These are phyloP conservation scores for Aspiorhynchus laticeps DNA, from an alignment of 2,113 vertebrate species.

Conservation along the genomic window DNA sequence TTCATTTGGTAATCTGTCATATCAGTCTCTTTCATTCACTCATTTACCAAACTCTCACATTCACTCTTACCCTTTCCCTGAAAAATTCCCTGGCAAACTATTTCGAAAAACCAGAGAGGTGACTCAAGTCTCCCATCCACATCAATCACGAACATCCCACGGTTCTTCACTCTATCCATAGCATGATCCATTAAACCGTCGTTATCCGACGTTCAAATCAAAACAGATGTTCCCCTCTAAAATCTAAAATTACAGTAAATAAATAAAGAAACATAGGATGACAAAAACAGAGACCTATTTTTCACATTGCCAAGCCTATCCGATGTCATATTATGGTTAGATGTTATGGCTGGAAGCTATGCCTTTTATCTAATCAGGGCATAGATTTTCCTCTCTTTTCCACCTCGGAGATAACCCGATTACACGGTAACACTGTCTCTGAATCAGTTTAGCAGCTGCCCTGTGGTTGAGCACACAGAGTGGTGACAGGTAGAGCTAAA, in stretches of 20 bases:
- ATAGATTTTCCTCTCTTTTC: constrained; percentile 43
- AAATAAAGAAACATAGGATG: constrained; percentile 20
- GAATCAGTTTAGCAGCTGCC: constrained; percentile 40
- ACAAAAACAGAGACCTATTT: constrained; percentile 32
- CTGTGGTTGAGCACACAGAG: constrained; percentile 10
- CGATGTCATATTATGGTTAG: constrained; percentile 40
- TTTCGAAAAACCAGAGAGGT: constrained; percentile 18
- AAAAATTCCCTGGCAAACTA: constrained; percentile 6
- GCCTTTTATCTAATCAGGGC: constrained; percentile 48
- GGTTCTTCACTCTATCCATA: constrained; percentile 24
- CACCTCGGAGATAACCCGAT: constrained; percentile 51
- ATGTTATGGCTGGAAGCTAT: constrained; percentile 46
- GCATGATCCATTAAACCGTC: constrained; percentile 30
- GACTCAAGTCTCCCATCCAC: constrained; percentile 35
- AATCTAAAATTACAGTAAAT: constrained; percentile 39
- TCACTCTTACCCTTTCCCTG: constrained; percentile 9
- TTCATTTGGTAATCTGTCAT: neutral
- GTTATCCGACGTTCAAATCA: constrained; percentile 10
- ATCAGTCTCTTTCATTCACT: constrained; percentile 14
- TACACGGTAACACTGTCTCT: constrained; percentile 42
- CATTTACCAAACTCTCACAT: constrained; percentile 33
- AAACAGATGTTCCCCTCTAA: constrained; percentile 15
- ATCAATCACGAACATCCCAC: neutral
- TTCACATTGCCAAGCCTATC: constrained; percentile 35
- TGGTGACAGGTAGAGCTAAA: constrained; percentile 12